These are phyloP conservation scores for Gadopsis bispinosus DNA, from an alignment of 2,797 vertebrate genomes.

Conservation along the genomic window DNA sequence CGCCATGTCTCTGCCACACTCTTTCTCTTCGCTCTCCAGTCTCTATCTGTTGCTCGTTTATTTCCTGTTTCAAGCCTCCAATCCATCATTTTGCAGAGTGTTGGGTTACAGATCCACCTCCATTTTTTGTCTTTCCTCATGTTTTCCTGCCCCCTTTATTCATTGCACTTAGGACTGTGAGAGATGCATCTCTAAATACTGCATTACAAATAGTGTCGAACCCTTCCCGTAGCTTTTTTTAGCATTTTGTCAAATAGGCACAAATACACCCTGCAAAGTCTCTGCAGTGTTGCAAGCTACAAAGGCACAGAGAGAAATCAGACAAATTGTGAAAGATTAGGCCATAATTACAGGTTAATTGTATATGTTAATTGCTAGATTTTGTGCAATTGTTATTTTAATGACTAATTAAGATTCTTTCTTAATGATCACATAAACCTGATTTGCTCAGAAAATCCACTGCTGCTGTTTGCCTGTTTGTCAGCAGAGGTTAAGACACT, in stretches of 20 bases:
- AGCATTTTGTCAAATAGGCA: neutral
- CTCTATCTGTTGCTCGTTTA: constrained; percentile 44
- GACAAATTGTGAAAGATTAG: neutral
- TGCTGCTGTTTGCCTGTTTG: constrained; percentile 36
- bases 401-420: neutral
- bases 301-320: neutral
- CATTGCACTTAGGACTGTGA: constrained; percentile 4
- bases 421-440: constrained; percentile 15
- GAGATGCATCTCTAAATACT: constrained; percentile 2
- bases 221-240: constrained; percentile 5
- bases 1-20: constrained; percentile 29
- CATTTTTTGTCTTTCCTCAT: constrained; percentile 10
- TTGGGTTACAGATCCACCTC: constrained; percentile 23
- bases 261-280: neutral
- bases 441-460: constrained; percentile 24
- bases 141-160: neutral
- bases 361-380: constrained; percentile 4
- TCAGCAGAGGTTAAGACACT: constrained; percentile 49
- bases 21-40: constrained; percentile 2
- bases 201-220: constrained; percentile 1
- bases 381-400: constrained; percentile 14
- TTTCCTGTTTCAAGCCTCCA: constrained; percentile 34
- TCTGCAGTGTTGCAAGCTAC: neutral
- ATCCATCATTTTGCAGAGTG: constrained; percentile 28
- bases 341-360: constrained; percentile 25